These are phyloP conservation scores for Peucedramus taeniatus DNA, from an alignment of 2,113 vertebrate species.

Conservation along the genomic window DNA sequence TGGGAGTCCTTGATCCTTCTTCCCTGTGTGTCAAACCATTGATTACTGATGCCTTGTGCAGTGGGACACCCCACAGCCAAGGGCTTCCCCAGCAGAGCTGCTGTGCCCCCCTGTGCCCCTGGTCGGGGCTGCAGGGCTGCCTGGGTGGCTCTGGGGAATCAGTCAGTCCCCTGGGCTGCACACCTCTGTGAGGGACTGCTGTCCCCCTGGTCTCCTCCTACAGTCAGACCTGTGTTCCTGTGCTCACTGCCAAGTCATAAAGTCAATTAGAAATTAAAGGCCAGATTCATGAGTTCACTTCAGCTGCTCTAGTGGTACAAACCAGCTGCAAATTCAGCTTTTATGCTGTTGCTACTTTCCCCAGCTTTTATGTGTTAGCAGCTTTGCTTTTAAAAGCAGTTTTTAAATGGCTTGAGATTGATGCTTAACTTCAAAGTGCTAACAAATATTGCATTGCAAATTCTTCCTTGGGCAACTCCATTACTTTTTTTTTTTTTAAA, in stretches of 20 bases:
- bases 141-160: neutral
- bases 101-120: accelerated
- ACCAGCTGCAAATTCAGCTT: conserved; percentile 37
- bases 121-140: accelerated
- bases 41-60: neutral
- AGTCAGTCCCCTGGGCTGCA: too few species aligned
- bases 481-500: neutral
- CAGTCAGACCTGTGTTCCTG: neutral
- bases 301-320: neutral
- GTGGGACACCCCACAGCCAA: accelerated
- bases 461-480: conserved; percentile 10
- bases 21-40: neutral
- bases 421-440: conserved; percentile 39
- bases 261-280: conserved; percentile 41
- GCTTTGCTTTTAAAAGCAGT: conserved; percentile 44
- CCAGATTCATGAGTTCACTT: conserved; percentile 28
- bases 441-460: conserved; percentile 23
- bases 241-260: neutral
- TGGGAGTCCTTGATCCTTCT: neutral
- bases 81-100: neutral
- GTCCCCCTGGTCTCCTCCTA: neutral
- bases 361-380: conserved; percentile 12
- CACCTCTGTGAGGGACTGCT: neutral
- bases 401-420: conserved; percentile 47
- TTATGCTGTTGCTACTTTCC: conserved; percentile 2